Percentiles rank a stretch among this genome's conserved stretches.
phyloP scores from a whole-genome alignment of 1,140 invertebrate genomes.

The Drosophila lacertosa region DNA sequence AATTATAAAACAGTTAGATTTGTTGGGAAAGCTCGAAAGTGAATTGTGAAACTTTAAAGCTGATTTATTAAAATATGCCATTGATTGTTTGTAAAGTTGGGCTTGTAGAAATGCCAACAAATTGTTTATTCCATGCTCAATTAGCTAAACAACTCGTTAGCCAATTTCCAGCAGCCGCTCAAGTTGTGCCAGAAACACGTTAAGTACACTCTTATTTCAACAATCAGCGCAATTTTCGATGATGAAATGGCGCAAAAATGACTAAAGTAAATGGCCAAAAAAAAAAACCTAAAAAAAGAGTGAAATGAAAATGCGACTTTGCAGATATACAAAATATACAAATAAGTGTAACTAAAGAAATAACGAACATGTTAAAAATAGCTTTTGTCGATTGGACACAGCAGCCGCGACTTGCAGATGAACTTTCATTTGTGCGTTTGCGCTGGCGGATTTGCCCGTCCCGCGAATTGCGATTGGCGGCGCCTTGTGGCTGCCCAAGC shows the following conservation, averaged over 20 bases:
- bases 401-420: conserved; percentile 8
- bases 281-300: conserved; percentile 2
- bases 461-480: conserved; percentile 4
- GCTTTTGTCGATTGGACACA: conserved; percentile 43
- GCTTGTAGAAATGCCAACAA: neutral
- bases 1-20: neutral
- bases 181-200: conserved; percentile 26
- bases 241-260: conserved; percentile 74
- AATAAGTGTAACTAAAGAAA: neutral
- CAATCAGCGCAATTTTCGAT: conserved; percentile 63
- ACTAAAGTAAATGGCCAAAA: neutral
- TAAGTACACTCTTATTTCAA: conserved; percentile 43
- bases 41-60: neutral
- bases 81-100: neutral
- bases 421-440: conserved; percentile 72
- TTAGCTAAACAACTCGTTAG: conserved; percentile 56
- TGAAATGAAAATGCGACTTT: conserved; percentile 38
- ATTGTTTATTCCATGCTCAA: neutral
- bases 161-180: conserved; percentile 41
- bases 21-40: neutral
- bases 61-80: neutral
- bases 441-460: conserved; percentile 41
- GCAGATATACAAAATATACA: conserved; percentile 20
- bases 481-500: conserved; percentile 50
- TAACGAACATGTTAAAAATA: conserved; percentile 25